Base-by-base conservation (phyloP, 2,888 invertebrate species). In the Pseudolycoriella hygida region DNA sequence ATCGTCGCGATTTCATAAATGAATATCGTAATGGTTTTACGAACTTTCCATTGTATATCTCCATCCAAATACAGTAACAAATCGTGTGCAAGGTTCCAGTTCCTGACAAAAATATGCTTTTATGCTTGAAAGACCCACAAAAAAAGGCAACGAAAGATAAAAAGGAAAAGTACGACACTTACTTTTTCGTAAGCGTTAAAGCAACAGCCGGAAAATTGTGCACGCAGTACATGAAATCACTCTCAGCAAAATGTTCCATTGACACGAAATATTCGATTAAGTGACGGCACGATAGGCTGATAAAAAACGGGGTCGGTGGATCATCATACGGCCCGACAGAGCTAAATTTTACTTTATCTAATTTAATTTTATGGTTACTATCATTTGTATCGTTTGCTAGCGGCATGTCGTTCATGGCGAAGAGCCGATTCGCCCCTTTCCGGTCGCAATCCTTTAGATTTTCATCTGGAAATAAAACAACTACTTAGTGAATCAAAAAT, bases 171-270 rank as follows among this genome's bases (percentile, higher is more conserved):
- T n/a, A 12, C 32, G 17, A 45, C 17, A 20, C 10, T 50, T 45
- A 53, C 40, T 59, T 55, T 40, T 67, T 62, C n/a, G 79, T 83
- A 11, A 87, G 64, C 1, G 86, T 86, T 50, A 78, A 69, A 12
- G 77, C 79, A 2, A 87, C 84, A 2, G 85, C 85, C 1, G 86
- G 85, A 54, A 87, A 70, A 56, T 77, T 79, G 62, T 76, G 83
- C 40, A 84, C 86, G 64, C 84, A 84, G 57, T 78, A 76, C 50
- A 74, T 72, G 15, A 82, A 71, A 53, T 82, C 49, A 44, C 39
- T 39, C 5, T 70, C 62, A 15, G 66, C 61, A 1, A 74, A 70
- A 49, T 76, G 72, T 4, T 74, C 73, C 78, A 83, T 80, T 17
- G 73, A 73, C n/a, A 80, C 68, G 56, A 75, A 83, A 53, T 74